Conservation (phyloP, 2,797 vertebrate genomes). For the Diplodus sargus region DNA sequence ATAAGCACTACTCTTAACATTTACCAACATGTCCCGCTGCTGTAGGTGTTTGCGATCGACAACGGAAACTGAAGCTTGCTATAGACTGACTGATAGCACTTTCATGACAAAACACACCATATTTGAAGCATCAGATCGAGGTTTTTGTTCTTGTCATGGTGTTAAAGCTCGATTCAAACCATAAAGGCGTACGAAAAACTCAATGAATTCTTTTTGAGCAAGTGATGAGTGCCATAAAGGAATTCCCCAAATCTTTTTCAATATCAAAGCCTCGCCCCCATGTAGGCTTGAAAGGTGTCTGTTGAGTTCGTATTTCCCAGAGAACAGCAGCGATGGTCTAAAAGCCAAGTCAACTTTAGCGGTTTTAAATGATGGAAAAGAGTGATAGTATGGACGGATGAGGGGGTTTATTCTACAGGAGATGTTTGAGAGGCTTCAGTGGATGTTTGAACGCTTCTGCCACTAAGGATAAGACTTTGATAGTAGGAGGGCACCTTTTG, state of each 20-base stretch:
- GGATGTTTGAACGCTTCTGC: neutral
- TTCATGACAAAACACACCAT: slow-evolving; percentile 8
- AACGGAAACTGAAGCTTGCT: neutral
- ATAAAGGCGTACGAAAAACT: neutral
- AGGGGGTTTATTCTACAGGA: slow-evolving; percentile 15
- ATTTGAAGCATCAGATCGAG: neutral
- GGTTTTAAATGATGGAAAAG: slow-evolving; percentile 10
- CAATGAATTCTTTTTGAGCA: slow-evolving; percentile 12
- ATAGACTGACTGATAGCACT: neutral
- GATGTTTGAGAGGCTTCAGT: neutral
- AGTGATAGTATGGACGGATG: neutral
- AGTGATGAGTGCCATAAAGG: slow-evolving; percentile 31
- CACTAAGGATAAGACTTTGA: neutral
- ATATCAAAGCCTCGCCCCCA: neutral
- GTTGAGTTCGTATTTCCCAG: slow-evolving; percentile 3
- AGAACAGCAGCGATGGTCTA: slow-evolving; percentile 10
- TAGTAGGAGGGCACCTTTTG: neutral
- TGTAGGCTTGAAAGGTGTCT: slow-evolving; percentile 17
- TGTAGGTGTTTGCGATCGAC: neutral
- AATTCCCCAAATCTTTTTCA: slow-evolving; percentile 13
- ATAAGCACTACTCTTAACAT: slow-evolving; percentile 37
- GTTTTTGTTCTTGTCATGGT: neutral
- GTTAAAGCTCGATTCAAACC: neutral
- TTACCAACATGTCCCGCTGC: neutral
- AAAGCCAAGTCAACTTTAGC: slow-evolving; percentile 17